A percentile compares a stretch with the other conserved stretches of the same genome.
These are phyloP conservation scores for Xiphophorus couchianus DNA, from an alignment of 2,113 vertebrate species.

Conservation along the genomic window DNA sequence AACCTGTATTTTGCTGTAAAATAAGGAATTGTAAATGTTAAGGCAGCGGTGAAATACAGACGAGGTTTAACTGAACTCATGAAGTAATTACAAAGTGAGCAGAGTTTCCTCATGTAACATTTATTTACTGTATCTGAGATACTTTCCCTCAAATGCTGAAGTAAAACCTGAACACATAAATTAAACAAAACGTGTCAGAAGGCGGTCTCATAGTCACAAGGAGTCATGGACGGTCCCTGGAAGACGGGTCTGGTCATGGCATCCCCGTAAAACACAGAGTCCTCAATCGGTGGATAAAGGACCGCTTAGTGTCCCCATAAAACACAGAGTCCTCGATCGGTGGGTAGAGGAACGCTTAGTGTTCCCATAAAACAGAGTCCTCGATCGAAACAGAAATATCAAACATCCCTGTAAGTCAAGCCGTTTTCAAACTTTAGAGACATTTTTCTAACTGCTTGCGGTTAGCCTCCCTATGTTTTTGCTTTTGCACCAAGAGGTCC, in stretches of 20 bases:
- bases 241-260: not conserved
- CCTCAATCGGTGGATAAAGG: no score
- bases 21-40: not conserved
- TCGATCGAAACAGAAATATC: not conserved
- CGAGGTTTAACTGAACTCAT: not conserved
- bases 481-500: no score
- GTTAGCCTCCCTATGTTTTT: no score
- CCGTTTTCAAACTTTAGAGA: not conserved
- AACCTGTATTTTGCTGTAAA: not conserved
- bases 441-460: no score
- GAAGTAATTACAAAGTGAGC: not conserved
- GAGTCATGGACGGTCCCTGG: not conserved
- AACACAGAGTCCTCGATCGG: not conserved
- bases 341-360: no score
- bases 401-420: not conserved
- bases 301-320: not conserved
- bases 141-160: not conserved
- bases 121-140: not conserved
- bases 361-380: not conserved
- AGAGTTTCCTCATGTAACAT: not conserved
- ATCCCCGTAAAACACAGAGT: not conserved
- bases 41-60: not conserved
- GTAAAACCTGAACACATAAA: not conserved
- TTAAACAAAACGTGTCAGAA: not conserved
- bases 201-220: not conserved